phyloP scores from a whole-genome alignment of 2,113 vertebrate species.

The Microcebus tavaratra region DNA sequence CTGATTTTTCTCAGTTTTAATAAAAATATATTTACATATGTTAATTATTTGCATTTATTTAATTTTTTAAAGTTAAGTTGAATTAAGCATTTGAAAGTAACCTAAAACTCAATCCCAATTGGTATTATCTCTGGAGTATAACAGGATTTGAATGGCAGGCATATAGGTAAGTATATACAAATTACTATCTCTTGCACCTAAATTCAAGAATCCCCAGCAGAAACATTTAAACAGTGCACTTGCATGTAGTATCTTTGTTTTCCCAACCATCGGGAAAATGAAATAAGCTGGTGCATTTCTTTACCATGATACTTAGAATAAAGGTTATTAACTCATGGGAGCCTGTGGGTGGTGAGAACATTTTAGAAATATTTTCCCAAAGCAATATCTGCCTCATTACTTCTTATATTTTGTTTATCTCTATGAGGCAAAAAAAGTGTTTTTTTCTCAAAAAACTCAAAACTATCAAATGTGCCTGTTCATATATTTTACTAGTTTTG shows the following conservation, averaged over 20 bases:
- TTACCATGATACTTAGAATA: background rate
- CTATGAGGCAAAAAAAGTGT: background rate
- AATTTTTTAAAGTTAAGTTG: background rate
- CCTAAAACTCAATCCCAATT: background rate
- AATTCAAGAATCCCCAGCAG: background rate
- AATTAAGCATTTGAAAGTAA: constrained; percentile 20
- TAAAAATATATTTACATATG: background rate
- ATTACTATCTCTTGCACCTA: background rate
- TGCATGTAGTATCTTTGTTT: background rate
- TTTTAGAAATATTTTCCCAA: background rate
- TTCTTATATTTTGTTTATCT: background rate
- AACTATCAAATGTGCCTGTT: background rate
- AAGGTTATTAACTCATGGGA: background rate
- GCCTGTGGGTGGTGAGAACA: background rate
- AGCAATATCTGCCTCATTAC: background rate
- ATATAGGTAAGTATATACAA: background rate
- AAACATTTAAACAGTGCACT: background rate
- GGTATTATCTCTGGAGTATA: background rate
- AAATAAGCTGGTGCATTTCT: background rate
- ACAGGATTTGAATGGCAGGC: background rate
- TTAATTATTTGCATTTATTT: background rate
- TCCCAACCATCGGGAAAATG: background rate
- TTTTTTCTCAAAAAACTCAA: background rate
- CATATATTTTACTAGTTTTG: background rate
- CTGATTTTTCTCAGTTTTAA: background rate